phyloP scores from a whole-genome alignment of 2,888 invertebrate genomes.

The Mesorhabditis sp. region DNA sequence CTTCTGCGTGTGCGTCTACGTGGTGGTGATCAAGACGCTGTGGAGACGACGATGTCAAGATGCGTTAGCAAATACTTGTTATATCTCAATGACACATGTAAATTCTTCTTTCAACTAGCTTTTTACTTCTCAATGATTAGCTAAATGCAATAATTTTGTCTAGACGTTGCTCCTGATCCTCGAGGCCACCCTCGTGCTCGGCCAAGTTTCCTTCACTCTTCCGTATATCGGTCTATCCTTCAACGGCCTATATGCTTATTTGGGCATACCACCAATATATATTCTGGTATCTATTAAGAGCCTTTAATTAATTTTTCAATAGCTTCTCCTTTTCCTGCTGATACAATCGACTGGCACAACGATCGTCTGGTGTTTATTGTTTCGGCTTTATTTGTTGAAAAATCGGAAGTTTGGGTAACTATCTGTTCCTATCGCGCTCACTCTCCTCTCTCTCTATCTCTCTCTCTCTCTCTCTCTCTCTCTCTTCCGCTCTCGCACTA shows the following conservation, averaged over 20 bases:
- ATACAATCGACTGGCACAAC: neutral
- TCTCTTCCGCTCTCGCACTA: too few relatives aligned
- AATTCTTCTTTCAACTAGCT: neutral
- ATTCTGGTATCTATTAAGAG: neutral
- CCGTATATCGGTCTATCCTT: neutral
- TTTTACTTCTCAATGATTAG: too few relatives aligned
- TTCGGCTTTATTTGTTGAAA: neutral
- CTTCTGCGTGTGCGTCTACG: neutral
- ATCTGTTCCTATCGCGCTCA: too few relatives aligned
- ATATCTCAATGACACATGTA: slow-evolving; percentile 1
- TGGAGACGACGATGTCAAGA: neutral
- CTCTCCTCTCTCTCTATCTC: too few relatives aligned
- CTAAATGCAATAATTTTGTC: neutral
- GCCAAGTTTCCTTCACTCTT: neutral
- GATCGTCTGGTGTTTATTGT: neutral
- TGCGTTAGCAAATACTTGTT: neutral
- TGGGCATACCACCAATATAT: neutral
- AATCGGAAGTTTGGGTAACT: neutral
- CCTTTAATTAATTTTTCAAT: neutral
- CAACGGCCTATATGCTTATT: neutral
- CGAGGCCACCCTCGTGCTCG: neutral
- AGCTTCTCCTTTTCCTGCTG: neutral
- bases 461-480: too few relatives aligned
- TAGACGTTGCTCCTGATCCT: neutral
- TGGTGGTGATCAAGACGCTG: neutral